These are phyloP conservation scores for Cetoscarus ocellatus DNA, from an alignment of 2,797 vertebrate species.

Conservation along the genomic window DNA sequence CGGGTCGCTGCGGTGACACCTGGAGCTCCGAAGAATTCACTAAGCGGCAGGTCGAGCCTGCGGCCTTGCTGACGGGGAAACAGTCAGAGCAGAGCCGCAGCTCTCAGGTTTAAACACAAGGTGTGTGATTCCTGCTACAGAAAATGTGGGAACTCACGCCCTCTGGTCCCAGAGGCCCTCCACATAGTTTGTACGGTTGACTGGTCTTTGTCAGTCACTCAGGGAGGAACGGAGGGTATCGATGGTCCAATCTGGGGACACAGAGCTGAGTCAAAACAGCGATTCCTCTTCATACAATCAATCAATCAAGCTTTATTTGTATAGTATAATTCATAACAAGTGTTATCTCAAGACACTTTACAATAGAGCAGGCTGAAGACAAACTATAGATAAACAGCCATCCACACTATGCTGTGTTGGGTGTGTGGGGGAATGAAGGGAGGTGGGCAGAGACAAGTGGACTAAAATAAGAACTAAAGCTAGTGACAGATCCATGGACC, in stretches of 20 bases:
- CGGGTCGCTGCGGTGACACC: conserved; percentile 34
- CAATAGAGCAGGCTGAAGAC: no score
- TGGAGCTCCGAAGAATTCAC: conserved; percentile 42
- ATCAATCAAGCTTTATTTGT: no score
- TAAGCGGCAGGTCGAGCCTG: conserved; percentile 15
- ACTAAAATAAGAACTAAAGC: no score
- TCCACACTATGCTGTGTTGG: no score
- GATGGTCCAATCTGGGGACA: neutral
- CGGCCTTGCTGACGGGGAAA: neutral
- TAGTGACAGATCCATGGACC: no score
- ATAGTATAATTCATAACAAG: no score
- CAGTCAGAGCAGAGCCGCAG: neutral
- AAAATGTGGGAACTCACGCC: conserved; percentile 24
- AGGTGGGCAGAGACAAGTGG: no score
- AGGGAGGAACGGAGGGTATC: neutral
- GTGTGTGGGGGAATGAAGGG: no score
- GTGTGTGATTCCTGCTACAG: conserved; percentile 29
- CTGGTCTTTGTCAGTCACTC: conserved; percentile 53
- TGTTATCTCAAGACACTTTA: no score
- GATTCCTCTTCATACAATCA: neutral
- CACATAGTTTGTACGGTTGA: conserved; percentile 45
- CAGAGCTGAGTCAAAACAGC: neutral
- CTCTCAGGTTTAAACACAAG: conserved; percentile 15
- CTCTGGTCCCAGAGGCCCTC: conserved; percentile 26
- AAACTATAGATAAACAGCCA: no score